A percentile compares a stretch with the other conserved stretches of the same genome.
Evolutionary conservation across 2,888 invertebrate genomes (phyloP).

Genomic region (Bombylius major): DNA sequence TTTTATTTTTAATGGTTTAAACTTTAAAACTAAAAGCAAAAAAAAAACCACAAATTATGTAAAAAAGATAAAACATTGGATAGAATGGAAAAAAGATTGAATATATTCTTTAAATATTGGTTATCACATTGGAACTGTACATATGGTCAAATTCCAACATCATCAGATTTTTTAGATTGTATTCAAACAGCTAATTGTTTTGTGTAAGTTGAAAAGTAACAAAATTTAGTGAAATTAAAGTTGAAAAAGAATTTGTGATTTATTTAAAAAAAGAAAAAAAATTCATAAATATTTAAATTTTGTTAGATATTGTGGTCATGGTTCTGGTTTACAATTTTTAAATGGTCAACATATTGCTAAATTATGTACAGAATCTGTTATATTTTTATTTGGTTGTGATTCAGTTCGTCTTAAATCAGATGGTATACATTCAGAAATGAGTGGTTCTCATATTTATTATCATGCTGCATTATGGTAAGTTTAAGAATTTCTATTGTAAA

Average conservation of each 20-base stretch:
- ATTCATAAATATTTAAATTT: background rate
- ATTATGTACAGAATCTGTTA: conserved; percentile 42
- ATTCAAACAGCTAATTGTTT: conserved; percentile 43
- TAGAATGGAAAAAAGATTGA: conserved; percentile 38
- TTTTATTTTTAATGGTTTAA: conserved; percentile 1
- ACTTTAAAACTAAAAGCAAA: too few relatives aligned
- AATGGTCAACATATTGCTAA: conserved; percentile 43
- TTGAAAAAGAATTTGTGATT: too few relatives aligned
- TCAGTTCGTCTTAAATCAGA: conserved; percentile 36
- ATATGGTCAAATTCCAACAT: conserved; percentile 39
- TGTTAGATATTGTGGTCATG: conserved; percentile 55
- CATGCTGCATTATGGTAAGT: conserved; percentile 29
- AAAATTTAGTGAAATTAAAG: too few relatives aligned
- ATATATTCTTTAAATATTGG: conserved; percentile 40
- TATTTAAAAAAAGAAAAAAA: too few relatives aligned
- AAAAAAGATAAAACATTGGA: conserved; percentile 30
- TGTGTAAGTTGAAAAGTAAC: conserved; percentile 37
- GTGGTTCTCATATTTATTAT: conserved; percentile 39
- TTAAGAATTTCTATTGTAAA: background rate
- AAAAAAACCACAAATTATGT: too few relatives aligned
- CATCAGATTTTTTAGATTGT: conserved; percentile 40
- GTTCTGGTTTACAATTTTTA: conserved; percentile 49
- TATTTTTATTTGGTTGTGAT: conserved; percentile 55
- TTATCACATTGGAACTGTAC: conserved; percentile 37
- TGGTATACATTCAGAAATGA: conserved; percentile 38